Evolutionary conservation across 2,888 invertebrate species (phyloP), one percentile per base, ranked within the genome.

Genomic region (Pemphredon lugubris): DNA sequence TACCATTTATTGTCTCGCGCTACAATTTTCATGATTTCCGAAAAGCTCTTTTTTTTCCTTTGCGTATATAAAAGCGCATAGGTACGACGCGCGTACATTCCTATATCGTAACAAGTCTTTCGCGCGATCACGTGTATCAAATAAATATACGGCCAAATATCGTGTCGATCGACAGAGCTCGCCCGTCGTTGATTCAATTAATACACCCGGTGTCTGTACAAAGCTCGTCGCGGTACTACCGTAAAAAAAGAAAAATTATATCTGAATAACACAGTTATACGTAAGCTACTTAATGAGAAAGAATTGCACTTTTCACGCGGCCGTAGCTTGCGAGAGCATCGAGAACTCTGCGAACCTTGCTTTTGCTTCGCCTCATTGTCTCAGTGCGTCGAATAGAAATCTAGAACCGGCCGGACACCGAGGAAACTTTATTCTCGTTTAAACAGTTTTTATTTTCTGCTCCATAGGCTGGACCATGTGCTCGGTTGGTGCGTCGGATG

Each of bases 1-100:
- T 87, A 87, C 81, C 73, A 81, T 88, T 88, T 87, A 87, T 88
- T 87, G 73, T 60, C 44, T 84, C 84, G 86, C 79, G 75, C 83
- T 86, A 85, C 83, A 86, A 82, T 79, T 77, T 69, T 59, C 58
- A 58, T 71, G 58, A 58, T 59, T 71, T 77, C 60, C 57, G 39
- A 42, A 58, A 77, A 73, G 74, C 64, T 78, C 58, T 37, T 58
- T 64, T n/a, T n/a, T n/a, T n/a, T n/a, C n/a, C n/a, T n/a, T 39
- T 40, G 45, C 55, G 47, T n/a, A n/a, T n/a, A n/a, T n/a, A n/a
- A n/a, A n/a, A 14, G 37, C 48, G 34, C 45, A 21, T 18, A 37
- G 20, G 11, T 47, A 21, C 37, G 42, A 50, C 40, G 51, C 50
- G 63, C 44, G 40, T 34, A 26, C 44, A 61, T 34, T 32, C 45